Conservation (phyloP, 1,140 invertebrate genomes). For the Calliphora vicina region DNA sequence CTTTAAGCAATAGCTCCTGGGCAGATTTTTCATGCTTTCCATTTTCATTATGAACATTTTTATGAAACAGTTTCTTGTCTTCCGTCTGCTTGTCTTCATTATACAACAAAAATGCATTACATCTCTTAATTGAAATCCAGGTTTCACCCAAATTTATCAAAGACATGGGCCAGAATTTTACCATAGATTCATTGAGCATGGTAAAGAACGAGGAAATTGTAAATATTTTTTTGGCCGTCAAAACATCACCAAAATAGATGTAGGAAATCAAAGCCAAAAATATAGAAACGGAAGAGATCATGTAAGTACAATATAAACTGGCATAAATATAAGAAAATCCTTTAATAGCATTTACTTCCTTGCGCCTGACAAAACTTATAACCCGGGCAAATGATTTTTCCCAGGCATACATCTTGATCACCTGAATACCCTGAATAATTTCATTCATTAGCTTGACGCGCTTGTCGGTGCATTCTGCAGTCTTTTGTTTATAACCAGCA, state of each 20-base stretch:
- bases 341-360: conserved; percentile 63
- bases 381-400: conserved; percentile 75
- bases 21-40: conserved; percentile 38
- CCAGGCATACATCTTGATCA: conserved; percentile 88
- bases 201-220: conserved; percentile 73
- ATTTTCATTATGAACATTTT: conserved; percentile 44
- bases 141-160: conserved; percentile 14
- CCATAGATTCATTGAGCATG: conserved; percentile 44
- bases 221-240: conserved; percentile 70
- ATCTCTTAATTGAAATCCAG: neutral
- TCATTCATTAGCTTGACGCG: conserved; percentile 17
- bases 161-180: conserved; percentile 1
- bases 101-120: neutral
- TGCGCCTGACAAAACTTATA: conserved; percentile 69
- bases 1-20: neutral
- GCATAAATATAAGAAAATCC: conserved; percentile 66
- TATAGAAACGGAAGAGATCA: conserved; percentile 70
- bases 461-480: conserved; percentile 46
- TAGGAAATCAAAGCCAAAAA: conserved; percentile 71
- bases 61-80: conserved; percentile 45
- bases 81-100: conserved; percentile 33
- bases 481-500: neutral
- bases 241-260: conserved; percentile 65
- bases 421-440: conserved; percentile 67
- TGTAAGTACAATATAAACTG: conserved; percentile 61